These are phyloP conservation scores for Cephus rjabovi DNA, from an alignment of 2,888 invertebrate species.

Conservation along the genomic window DNA sequence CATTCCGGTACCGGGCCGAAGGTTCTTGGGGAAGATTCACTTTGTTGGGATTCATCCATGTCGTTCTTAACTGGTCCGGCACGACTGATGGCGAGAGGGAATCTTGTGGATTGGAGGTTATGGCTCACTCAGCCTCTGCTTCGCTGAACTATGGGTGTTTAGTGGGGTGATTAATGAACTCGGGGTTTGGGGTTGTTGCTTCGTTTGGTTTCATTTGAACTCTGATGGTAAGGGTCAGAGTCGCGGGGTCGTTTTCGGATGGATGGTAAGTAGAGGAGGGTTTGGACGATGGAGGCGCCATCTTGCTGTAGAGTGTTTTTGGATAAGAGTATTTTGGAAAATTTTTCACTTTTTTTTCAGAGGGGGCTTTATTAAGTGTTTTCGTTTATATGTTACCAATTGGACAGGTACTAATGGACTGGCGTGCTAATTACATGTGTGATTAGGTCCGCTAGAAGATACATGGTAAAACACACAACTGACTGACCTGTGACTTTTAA, in stretches of 20 bases:
- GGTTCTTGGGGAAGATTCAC: not conserved
- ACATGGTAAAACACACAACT: slow-evolving; percentile 41
- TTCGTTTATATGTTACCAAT: slow-evolving; percentile 30
- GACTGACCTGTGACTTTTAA: slow-evolving; percentile 48
- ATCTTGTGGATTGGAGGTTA: slow-evolving; percentile 17
- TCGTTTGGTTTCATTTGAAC: slow-evolving; percentile 12
- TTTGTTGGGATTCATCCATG: not conserved
- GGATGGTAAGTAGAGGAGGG: not conserved
- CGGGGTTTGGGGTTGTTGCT: slow-evolving; percentile 4
- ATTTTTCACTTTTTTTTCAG: too few relatives aligned
- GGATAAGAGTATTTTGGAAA: not conserved
- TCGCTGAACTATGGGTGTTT: slow-evolving; percentile 40
- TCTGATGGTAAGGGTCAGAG: slow-evolving; percentile 1
- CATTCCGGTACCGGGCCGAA: slow-evolving; percentile 27
- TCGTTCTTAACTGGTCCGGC: not conserved
- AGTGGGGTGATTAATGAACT: slow-evolving; percentile 61
- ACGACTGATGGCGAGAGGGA: not conserved
- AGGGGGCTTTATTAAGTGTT: not conserved
- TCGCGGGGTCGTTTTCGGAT: not conserved
- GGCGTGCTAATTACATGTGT: slow-evolving; percentile 48
- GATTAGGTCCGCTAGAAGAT: slow-evolving; percentile 43
- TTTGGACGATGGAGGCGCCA: not conserved
- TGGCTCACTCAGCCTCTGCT: slow-evolving; percentile 26
- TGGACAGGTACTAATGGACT: slow-evolving; percentile 56
- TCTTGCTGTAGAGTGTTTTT: not conserved